These are phyloP conservation scores for Aurelia coerulea DNA, from an alignment of 30 jellyfish, hydroid and myxozoan genomes.

Conservation along the genomic window DNA sequence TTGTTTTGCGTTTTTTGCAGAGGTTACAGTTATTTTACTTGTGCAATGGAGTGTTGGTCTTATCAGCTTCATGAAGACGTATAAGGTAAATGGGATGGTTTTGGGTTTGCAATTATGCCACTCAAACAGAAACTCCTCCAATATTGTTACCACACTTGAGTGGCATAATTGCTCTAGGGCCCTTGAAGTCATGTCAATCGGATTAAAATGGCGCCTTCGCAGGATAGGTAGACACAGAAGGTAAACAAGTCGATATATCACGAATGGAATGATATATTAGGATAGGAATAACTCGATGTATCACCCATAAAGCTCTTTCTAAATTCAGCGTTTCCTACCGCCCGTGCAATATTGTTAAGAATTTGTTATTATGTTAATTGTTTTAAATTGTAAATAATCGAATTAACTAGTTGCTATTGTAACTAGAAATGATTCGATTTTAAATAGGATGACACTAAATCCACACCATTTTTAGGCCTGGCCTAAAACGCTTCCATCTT, in stretches of 20 bases:
- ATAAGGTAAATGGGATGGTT: slow-evolving; percentile 50
- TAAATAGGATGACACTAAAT: too few relatives aligned
- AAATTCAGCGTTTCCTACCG: too few relatives aligned
- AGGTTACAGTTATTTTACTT: slow-evolving; percentile 71
- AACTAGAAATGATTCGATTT: too few relatives aligned
- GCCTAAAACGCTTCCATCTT: too few relatives aligned
- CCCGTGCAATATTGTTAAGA: neutral
- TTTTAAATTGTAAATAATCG: neutral
- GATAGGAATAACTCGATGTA: neutral
- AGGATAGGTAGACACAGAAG: too few relatives aligned
- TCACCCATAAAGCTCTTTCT: neutral
- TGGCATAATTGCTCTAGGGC: too few relatives aligned
- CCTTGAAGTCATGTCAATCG: too few relatives aligned
- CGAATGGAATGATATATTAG: neutral
- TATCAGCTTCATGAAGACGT: slow-evolving; percentile 78
- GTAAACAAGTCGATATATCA: too few relatives aligned
- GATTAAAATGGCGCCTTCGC: too few relatives aligned
- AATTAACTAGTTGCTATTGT: neutral
- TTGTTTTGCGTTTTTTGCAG: slow-evolving; percentile 46
- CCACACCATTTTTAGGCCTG: too few relatives aligned
- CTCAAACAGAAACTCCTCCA: too few relatives aligned
- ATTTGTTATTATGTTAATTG: neutral
- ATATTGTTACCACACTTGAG: too few relatives aligned
- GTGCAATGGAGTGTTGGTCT: slow-evolving; percentile 84
- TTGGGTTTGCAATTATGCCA: neutral